Evolutionary conservation across 2,797 vertebrate genomes (phyloP).

Genomic region (Choloepus didactylus): DNA sequence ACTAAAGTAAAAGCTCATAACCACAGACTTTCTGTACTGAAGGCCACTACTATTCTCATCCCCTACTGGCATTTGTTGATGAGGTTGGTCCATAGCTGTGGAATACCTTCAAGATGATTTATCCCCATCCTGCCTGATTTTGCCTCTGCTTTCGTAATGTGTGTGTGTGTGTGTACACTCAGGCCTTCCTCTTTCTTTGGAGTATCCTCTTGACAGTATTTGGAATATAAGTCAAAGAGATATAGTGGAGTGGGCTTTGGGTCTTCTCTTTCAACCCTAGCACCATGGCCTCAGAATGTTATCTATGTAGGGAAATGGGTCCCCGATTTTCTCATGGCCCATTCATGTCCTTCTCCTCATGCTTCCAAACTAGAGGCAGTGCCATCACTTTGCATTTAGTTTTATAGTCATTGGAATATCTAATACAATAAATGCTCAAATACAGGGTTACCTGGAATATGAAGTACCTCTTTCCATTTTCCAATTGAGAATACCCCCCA

Average conservation of each 20-base stretch:
- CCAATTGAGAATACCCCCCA: not conserved
- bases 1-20: not conserved
- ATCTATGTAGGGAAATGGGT: not conserved
- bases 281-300: not conserved
- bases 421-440: not conserved
- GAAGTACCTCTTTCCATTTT: not conserved
- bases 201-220: too few relatives aligned
- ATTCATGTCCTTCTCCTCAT: not conserved
- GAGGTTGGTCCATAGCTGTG: not conserved
- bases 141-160: not conserved
- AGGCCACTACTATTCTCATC: not conserved
- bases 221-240: not conserved
- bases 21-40: not conserved
- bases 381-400: not conserved
- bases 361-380: not conserved
- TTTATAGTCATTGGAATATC: not conserved
- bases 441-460: not conserved
- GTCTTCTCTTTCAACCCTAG: not conserved
- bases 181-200: not conserved
- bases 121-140: not conserved
- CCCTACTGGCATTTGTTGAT: not conserved
- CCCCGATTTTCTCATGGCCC: not conserved
- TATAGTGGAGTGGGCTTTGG: not conserved
- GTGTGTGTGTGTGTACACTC: not conserved
- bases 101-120: not conserved